Evolutionary conservation across 2,888 invertebrate species (phyloP), one percentile per base, ranked within the genome.

Genomic region (Proisotoma minuta): DNA sequence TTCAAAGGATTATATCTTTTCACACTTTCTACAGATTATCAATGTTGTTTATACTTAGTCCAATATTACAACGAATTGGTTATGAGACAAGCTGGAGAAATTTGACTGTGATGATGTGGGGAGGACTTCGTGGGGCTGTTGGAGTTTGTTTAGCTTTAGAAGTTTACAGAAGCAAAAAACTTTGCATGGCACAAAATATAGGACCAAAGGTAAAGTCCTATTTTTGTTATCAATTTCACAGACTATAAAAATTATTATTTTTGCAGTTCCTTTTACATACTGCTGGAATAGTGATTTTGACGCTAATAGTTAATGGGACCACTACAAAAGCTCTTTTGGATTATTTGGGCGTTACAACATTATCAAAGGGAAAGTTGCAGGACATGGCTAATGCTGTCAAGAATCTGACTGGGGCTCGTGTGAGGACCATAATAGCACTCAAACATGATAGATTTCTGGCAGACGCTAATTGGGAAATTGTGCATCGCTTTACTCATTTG

Each of bases 361-460:
- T 82, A 53, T 82, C 82, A 0, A 73, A 81, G 0, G 81, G 82
- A 0, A 81, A 81, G 75, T 80, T 82, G 60, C 80, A 81, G 0
- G 82, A 83, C 59, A 83, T 83, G 83, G 81, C 81, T 0, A 82
- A 82, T 67, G 82, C 82, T 58, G 81, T 82, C 12, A 81, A 80
- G 66, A 77, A 81, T 1, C 75, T 83, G 58, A 80, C 79, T 77
- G 70, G 77, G 60, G 81, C 81, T 1, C 75, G 81, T 22, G 80
- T 81, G 57, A 76, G 82, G 2, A 81, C 82, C 5, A 78, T 84
- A 10, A 82, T 81, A 1, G 82, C 83, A 78, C 76, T 84, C 61
- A 84, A 83, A 75, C 83, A 83, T 79, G 84, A 85, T 72, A 82
- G 84, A 75, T 85, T 84, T 75, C 76, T 85, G 2, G 82, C 84